A percentile compares a stretch with the other conserved stretches of the same genome.
These are phyloP conservation scores for Gymnocypris eckloni DNA, from an alignment of 2,797 vertebrate genomes.

Conservation along the genomic window DNA sequence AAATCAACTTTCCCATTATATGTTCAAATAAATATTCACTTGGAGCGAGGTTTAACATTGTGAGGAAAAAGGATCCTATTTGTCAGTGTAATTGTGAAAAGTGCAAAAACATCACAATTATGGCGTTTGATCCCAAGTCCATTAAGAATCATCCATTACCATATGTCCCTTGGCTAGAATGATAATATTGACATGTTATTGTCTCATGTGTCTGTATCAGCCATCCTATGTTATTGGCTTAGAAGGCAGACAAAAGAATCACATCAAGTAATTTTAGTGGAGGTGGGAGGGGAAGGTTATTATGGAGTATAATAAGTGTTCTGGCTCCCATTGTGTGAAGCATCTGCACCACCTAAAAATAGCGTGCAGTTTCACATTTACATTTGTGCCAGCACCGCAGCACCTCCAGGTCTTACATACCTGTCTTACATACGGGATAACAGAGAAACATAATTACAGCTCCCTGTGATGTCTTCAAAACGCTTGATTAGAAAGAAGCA, in stretches of 20 bases:
- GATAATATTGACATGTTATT: not conserved
- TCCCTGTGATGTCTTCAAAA: constrained; percentile 8
- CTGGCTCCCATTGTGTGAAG: constrained; percentile 38
- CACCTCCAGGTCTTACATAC: constrained; percentile 34
- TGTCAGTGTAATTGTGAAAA: not conserved
- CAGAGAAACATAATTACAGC: constrained; percentile 52
- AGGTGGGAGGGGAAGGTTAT: constrained; percentile 15
- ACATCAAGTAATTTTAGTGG: constrained; percentile 21
- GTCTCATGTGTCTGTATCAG: not conserved
- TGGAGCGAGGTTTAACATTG: too few relatives aligned
- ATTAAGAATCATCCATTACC: not conserved
- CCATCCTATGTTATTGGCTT: not conserved
- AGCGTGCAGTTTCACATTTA: constrained; percentile 18
- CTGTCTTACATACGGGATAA: constrained; percentile 10
- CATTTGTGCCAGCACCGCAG: constrained; percentile 26
- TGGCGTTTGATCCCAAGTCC: too few relatives aligned
- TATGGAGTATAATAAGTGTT: constrained; percentile 15
- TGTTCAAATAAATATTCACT: too few relatives aligned
- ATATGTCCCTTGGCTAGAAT: not conserved
- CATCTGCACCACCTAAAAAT: constrained; percentile 49
- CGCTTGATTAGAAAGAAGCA: not conserved
- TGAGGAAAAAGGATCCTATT: too few relatives aligned
- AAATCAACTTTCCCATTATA: too few relatives aligned
- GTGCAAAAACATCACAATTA: not conserved
- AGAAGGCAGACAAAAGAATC: constrained; percentile 10